Base-by-base conservation (phyloP, 2,888 invertebrate species). In the Brachyopa scutellaris region DNA sequence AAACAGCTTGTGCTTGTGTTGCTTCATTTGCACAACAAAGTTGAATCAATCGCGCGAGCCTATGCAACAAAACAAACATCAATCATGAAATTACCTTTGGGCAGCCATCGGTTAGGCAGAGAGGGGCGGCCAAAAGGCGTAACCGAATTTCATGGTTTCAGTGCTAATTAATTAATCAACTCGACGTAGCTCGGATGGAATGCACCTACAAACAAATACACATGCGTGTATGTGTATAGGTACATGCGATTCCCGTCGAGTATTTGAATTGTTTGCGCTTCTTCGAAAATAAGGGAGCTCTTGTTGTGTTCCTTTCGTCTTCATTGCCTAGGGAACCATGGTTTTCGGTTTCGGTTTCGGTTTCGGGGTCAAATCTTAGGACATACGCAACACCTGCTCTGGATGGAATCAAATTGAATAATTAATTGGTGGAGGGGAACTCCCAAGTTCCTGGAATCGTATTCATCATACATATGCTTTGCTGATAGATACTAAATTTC, bases 81-180 rank as follows among this genome's bases (percentile, higher is more conserved):
- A 74, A 66, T 74, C 66, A 64, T 57, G 8, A 17, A 51, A 57
- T 26, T 47, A 29, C 49, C 74, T 40, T 49, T 13, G 11, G 55
- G 29, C 26, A 38, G 19, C 17, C 8, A 36, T 49, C 21, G 19
- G 36, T 15, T 55, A 66, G 72, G 62, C 40, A 67, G 49, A 67
- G 49, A 33, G 62, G 74, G 66, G 49, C 57, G 74, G 74, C 40
- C 38, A 49, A 29, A 59, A 67, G 74, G 66, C 59, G 74, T 74
- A 59, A 57, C 74, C 57, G 49, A 59, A 67, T 74, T 59, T 74
- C 57, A 74, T 66, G 74, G 57, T 67, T 51, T 51, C 55, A 33
- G 47, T 74, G 51, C 57, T 74, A 74, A 74, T 67, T 74, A 66
- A 74, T 74, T 74, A 74, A 74, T 74, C 74, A 74, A 74, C 64